phyloP scores from a whole-genome alignment of 1,140 invertebrate genomes.

The Drosophila virilis region DNA sequence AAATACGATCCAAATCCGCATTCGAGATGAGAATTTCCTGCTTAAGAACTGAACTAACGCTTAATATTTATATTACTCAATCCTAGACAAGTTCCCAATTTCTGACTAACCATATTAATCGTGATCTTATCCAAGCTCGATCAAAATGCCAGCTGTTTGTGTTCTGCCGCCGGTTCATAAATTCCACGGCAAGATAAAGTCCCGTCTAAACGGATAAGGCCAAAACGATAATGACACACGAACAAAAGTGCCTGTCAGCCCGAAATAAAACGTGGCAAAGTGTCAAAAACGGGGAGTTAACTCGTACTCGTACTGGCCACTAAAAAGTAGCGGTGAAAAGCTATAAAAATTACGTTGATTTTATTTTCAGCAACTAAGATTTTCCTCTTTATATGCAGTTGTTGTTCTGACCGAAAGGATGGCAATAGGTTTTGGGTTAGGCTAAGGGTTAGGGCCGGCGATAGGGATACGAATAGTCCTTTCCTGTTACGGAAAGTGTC shows the following conservation, averaged over 20 bases:
- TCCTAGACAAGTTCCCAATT: neutral
- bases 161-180: constrained; percentile 59
- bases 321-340: constrained; percentile 64
- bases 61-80: neutral
- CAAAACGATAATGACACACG: constrained; percentile 72
- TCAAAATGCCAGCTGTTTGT: constrained; percentile 33
- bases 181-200: constrained; percentile 28
- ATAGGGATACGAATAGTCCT: constrained; percentile 26
- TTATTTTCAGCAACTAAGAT: constrained; percentile 74
- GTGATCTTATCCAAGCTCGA: constrained; percentile 27
- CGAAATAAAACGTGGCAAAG: constrained; percentile 43
- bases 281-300: constrained; percentile 67
- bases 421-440: constrained; percentile 20
- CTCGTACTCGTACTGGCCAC: constrained; percentile 16
- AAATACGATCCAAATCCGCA: no score
- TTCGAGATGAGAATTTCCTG: no score
- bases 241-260: constrained; percentile 73
- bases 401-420: constrained; percentile 41
- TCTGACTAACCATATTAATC: neutral
- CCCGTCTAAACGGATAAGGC: constrained; percentile 27
- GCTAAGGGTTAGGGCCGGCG: neutral
- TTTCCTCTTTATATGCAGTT: constrained; percentile 46
- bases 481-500: constrained; percentile 66
- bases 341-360: constrained; percentile 79
- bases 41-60: no score